A percentile compares a stretch with the other conserved stretches of the same genome.
Evolutionary conservation across 2,113 vertebrate genomes (phyloP).

Genomic region (Kobus ellipsiprymnus): DNA sequence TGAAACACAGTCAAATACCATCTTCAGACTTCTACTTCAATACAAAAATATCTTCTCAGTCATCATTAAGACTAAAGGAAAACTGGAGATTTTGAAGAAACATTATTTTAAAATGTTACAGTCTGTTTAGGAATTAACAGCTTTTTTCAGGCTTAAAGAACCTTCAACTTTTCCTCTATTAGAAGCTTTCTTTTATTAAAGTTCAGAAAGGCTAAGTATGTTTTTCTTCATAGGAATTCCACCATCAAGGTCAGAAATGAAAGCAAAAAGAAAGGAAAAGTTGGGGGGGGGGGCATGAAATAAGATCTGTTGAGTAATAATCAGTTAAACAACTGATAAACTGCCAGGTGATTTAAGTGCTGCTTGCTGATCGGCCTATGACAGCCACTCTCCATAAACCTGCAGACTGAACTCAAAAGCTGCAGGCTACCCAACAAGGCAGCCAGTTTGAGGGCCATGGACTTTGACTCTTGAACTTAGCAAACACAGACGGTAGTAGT

Average conservation of each 20-base stretch:
- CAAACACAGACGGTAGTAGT: background rate
- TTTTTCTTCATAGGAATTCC: slow-evolving; percentile 35
- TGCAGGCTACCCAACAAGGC: background rate
- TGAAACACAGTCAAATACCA: background rate
- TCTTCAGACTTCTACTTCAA: background rate
- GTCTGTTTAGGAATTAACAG: background rate
- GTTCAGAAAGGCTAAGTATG: background rate
- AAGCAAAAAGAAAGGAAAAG: background rate
- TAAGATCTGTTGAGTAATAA: background rate
- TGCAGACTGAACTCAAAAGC: background rate
- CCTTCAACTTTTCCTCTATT: background rate
- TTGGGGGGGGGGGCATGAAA: background rate
- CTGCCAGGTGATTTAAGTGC: background rate
- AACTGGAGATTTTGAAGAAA: background rate
- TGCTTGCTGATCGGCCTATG: background rate
- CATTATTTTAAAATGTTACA: background rate
- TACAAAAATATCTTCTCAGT: background rate
- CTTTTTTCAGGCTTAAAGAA: background rate
- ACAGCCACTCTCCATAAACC: background rate
- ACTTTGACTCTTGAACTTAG: background rate
- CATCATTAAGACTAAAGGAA: background rate
- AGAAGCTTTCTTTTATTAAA: background rate
- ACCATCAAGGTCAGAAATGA: background rate
- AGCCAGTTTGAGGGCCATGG: background rate
- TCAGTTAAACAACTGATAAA: background rate